phyloP scores from a whole-genome alignment of 1,140 invertebrate genomes.

The Microplitis demolitor region DNA sequence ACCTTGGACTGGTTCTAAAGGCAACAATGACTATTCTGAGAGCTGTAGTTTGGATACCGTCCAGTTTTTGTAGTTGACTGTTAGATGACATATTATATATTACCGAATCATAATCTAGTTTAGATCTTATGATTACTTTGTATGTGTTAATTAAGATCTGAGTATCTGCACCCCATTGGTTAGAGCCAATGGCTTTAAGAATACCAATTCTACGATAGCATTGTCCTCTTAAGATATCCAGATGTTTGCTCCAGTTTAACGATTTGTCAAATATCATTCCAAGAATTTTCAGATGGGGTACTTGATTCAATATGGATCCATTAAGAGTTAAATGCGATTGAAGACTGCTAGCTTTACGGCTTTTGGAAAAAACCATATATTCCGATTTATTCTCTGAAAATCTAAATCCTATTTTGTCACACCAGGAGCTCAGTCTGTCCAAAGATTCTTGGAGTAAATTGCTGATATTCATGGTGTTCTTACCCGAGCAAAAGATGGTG shows the following conservation, averaged over 20 bases:
- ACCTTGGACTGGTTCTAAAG: not conserved
- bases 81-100: conserved; percentile 34
- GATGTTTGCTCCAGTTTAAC: conserved; percentile 26
- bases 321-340: not conserved
- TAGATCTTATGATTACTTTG: conserved; percentile 31
- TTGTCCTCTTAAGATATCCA: conserved; percentile 24
- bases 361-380: too few species aligned
- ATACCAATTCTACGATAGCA: conserved; percentile 27
- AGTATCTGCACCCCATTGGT: conserved; percentile 16
- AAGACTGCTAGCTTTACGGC: too few species aligned
- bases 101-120: conserved; percentile 37
- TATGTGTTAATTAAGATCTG: conserved; percentile 27
- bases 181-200: conserved; percentile 21
- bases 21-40: not conserved
- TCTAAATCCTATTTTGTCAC: too few species aligned
- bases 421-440: too few species aligned
- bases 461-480: too few species aligned
- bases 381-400: too few species aligned
- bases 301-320: not conserved
- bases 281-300: not conserved
- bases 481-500: too few species aligned
- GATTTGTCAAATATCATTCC: not conserved
- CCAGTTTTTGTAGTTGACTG: conserved; percentile 19
- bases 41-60: conserved; percentile 24
- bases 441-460: too few species aligned